Evolutionary conservation across 2,113 vertebrate species (phyloP).

Genomic region (Myiopsitta monachus): DNA sequence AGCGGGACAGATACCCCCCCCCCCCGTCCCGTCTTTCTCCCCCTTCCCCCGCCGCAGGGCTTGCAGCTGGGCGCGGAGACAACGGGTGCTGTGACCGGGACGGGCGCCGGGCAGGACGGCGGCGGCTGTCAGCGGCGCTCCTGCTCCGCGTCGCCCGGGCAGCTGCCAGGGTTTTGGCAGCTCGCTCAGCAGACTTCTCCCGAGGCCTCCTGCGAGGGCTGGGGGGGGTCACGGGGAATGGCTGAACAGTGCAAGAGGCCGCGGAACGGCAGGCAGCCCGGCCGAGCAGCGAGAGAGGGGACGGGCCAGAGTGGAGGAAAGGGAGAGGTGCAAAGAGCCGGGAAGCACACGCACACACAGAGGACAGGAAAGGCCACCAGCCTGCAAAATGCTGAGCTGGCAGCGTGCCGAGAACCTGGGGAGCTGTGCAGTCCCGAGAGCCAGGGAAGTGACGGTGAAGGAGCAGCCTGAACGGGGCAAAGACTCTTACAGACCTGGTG

Average conservation of each 20-base stretch:
- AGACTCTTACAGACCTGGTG: background rate
- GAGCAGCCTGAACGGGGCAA: background rate
- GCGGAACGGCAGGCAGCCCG: background rate
- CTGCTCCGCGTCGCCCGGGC: background rate
- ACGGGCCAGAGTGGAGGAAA: background rate
- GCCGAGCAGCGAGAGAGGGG: background rate
- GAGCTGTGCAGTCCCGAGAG: background rate
- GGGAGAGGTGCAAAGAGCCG: background rate
- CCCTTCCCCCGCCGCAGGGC: background rate
- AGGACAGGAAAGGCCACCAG: background rate
- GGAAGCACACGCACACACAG: background rate
- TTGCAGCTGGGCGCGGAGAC: background rate
- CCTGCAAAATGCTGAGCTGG: background rate
- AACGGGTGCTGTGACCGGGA: background rate
- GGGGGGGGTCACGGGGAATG: background rate
- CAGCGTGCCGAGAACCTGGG: background rate
- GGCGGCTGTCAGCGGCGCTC: background rate
- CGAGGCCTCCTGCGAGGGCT: background rate
- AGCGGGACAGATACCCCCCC: background rate
- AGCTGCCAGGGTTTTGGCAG: background rate
- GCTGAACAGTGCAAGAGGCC: background rate
- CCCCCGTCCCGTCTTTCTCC: rapidly evolving
- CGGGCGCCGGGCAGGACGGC: background rate
- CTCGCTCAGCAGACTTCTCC: background rate
- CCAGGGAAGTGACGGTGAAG: background rate